Percentiles rank a stretch among this genome's conserved stretches.
Conservation (phyloP, 2,113 vertebrate species). For the Maccullochella peelii region DNA sequence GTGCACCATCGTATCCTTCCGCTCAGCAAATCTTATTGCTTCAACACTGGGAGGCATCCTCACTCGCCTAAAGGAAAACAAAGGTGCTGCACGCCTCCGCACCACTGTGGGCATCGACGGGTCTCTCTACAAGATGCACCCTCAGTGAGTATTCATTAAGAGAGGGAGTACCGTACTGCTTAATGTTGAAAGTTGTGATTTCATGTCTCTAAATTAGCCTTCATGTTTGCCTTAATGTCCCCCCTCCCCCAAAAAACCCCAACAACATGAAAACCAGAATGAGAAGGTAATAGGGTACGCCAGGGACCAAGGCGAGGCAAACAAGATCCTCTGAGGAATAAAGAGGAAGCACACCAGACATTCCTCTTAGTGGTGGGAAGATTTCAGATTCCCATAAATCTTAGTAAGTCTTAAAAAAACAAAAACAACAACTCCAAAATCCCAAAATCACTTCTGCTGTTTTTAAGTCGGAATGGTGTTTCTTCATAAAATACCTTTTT, state of each 20-base stretch:
- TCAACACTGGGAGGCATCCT: constrained; percentile 91
- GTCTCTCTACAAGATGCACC: constrained; percentile 98
- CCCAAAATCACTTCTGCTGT: background rate
- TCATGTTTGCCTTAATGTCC: background rate
- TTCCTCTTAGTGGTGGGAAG: background rate
- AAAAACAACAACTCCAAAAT: background rate
- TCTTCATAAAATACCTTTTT: background rate
- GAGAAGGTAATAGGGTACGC: background rate
- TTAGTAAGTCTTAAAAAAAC: background rate
- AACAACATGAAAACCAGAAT: background rate
- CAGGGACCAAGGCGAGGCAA: background rate
- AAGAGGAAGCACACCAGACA: background rate
- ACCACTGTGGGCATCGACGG: constrained; percentile 97
- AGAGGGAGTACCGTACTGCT: background rate
- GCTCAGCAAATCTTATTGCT: constrained; percentile 94
- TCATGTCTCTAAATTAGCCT: background rate
- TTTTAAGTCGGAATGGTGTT: background rate
- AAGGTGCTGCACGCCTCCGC: constrained; percentile 89
- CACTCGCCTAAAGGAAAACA: constrained; percentile 92
- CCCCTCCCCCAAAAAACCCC: background rate
- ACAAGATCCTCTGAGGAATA: background rate
- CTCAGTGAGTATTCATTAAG: constrained; percentile 89
- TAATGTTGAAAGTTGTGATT: background rate
- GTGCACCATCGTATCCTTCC: constrained; percentile 96
- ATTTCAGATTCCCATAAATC: background rate